These are phyloP conservation scores for Aphelinus atriplicis DNA, from an alignment of 1,140 invertebrate species.

Conservation along the genomic window DNA sequence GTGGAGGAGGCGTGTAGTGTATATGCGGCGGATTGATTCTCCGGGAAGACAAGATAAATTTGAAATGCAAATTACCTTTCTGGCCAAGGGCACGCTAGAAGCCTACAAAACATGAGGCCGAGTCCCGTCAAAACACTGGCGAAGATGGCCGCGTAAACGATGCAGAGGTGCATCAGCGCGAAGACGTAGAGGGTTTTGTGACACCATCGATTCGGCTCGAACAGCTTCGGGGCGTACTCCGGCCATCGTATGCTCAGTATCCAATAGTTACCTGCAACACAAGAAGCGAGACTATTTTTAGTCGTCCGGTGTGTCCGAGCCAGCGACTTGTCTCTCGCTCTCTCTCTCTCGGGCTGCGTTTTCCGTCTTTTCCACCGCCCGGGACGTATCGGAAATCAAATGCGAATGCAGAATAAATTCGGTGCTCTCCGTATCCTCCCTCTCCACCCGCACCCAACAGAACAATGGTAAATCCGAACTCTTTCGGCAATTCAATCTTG, in stretches of 20 bases:
- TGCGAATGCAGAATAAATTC: too few species aligned
- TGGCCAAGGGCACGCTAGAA: slow-evolving; percentile 75
- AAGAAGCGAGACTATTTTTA: slow-evolving; percentile 4
- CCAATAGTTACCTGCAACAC: slow-evolving; percentile 80
- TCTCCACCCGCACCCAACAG: too few species aligned
- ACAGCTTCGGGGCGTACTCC: slow-evolving; percentile 73
- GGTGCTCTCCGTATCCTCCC: too few species aligned
- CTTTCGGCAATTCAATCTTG: too few species aligned
- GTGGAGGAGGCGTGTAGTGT: too few species aligned
- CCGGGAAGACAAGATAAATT: background rate
- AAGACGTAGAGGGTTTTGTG: slow-evolving; percentile 81
- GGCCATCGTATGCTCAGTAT: slow-evolving; percentile 82
- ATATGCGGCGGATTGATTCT: too few species aligned
- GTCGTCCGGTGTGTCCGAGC: too few species aligned
- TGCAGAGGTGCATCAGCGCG: slow-evolving; percentile 76
- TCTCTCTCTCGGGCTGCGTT: too few species aligned
- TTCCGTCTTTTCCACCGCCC: too few species aligned
- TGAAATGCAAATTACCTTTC: slow-evolving; percentile 58
- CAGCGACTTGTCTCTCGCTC: too few species aligned
- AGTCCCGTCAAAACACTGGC: slow-evolving; percentile 70
- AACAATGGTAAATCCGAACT: too few species aligned
- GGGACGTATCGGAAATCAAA: too few species aligned
- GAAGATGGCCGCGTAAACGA: slow-evolving; percentile 73
- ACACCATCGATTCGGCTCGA: slow-evolving; percentile 80
- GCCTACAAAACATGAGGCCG: slow-evolving; percentile 71